A percentile compares a stretch with the other conserved stretches of the same genome.
These are phyloP conservation scores for Aphidius ervi DNA, from an alignment of 1,140 invertebrate genomes.

Conservation along the genomic window DNA sequence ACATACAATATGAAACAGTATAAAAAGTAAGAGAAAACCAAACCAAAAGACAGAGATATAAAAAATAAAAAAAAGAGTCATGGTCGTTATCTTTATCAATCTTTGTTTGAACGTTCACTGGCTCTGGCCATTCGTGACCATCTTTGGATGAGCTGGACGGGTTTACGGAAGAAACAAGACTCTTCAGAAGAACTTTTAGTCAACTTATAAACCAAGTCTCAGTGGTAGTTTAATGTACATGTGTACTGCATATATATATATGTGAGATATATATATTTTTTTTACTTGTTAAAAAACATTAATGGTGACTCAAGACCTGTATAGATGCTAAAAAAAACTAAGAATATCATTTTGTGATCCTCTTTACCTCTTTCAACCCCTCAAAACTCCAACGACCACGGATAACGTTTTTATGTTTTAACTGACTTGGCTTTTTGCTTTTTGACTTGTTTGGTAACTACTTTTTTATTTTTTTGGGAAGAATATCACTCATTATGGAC, in stretches of 20 bases:
- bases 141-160: constrained; percentile 37
- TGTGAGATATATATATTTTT: no score
- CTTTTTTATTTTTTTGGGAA: no score
- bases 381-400: constrained; percentile 1
- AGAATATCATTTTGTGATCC: no score
- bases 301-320: constrained; percentile 5
- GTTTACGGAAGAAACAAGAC: constrained; percentile 30
- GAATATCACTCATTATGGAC: no score
- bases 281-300: background rate
- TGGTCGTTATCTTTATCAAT: constrained; percentile 47
- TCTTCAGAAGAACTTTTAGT: background rate
- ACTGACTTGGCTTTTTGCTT: constrained; percentile 14
- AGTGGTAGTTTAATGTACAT: background rate
- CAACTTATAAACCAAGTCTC: background rate
- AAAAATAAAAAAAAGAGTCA: constrained; percentile 21
- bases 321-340: background rate
- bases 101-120: constrained; percentile 35
- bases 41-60: no score
- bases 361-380: no score
- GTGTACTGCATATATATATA: background rate
- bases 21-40: no score
- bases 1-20: no score
- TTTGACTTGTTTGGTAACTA: no score
- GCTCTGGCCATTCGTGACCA: constrained; percentile 36
- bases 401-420: constrained; percentile 19